Base-by-base conservation (phyloP, 2,888 invertebrate species). In the Folsomia manolachei region DNA sequence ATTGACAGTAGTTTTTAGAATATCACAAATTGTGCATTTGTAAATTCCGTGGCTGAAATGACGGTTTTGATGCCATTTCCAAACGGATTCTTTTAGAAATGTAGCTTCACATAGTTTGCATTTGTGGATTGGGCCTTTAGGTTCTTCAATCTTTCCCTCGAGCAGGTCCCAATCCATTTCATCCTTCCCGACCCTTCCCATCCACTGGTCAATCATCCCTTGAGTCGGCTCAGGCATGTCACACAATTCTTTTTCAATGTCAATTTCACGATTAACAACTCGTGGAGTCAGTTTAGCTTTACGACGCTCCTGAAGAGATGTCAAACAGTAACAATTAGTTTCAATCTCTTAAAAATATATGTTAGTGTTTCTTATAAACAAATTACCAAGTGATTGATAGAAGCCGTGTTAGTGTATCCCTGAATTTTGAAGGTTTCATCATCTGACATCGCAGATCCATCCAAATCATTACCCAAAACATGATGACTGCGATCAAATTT, bases 41-140 rank as follows among this genome's bases (percentile, higher is more conserved):
- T 77, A 81, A n/a, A 79, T 67, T n/a, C 73, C 76, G 21, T 72
- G 63, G 11, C 78, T 79, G 24, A 79, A 74, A 24, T 80, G 80
- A 14, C 78, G 77, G 19, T 78, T 72, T 69, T 76, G 77, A 66
- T 81, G 81, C 81, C 81, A 81, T n/a, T 70, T 70, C 78, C 75
- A 79, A 24, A 76, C 75, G 1, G 69, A 51, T 19, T 73, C 69
- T 2, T 76, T 73, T 19, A 73, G 71, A 71, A 80, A 79, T 14
- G 63, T 23, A n/a, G 71, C 68, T 21, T 66, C 72, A 53, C 80
- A 80, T 9, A 78, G 73, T 7, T 75, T 72, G 53, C 80, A 80
- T 60, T 56, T 23, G 26, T n/a, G n/a, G n/a, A n/a, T n/a, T n/a
- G n/a, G n/a, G n/a, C 14, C 52, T 53, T 26, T 27, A 19, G 21